phyloP scores from a whole-genome alignment of 2,113 vertebrate genomes.

The Nothocercus nigrocapillus region DNA sequence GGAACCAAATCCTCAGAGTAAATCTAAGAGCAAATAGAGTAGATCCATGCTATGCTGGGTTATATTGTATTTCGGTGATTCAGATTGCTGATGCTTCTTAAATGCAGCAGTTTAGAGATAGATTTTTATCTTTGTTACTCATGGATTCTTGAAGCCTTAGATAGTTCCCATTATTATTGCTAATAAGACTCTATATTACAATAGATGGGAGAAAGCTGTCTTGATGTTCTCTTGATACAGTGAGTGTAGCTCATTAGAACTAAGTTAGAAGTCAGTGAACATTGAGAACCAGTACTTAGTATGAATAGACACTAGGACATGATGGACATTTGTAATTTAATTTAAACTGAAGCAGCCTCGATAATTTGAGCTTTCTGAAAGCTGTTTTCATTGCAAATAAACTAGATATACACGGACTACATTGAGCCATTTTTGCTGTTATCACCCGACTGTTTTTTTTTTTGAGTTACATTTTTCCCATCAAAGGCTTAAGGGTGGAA shows the following conservation, averaged over 20 bases:
- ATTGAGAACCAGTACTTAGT: neutral
- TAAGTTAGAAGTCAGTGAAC: neutral
- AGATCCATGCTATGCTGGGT: neutral
- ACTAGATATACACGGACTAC: neutral
- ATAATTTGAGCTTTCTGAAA: neutral
- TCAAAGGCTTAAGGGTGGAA: neutral
- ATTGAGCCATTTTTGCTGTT: neutral
- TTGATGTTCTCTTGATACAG: neutral
- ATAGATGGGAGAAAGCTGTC: neutral
- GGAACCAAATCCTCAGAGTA: neutral
- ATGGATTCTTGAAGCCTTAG: neutral
- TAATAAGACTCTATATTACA: neutral
- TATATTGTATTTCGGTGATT: neutral
- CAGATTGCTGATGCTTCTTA: neutral
- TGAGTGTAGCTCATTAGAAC: neutral
- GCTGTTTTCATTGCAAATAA: neutral
- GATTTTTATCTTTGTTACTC: neutral
- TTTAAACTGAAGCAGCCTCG: neutral
- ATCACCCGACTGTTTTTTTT: neutral
- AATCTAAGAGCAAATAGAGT: neutral
- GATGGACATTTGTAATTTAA: neutral
- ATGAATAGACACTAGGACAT: neutral
- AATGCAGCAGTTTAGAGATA: neutral
- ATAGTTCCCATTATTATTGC: neutral
- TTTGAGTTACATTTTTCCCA: neutral